phyloP scores from a whole-genome alignment of 2,113 vertebrate genomes.

The Menidia beryllina region DNA sequence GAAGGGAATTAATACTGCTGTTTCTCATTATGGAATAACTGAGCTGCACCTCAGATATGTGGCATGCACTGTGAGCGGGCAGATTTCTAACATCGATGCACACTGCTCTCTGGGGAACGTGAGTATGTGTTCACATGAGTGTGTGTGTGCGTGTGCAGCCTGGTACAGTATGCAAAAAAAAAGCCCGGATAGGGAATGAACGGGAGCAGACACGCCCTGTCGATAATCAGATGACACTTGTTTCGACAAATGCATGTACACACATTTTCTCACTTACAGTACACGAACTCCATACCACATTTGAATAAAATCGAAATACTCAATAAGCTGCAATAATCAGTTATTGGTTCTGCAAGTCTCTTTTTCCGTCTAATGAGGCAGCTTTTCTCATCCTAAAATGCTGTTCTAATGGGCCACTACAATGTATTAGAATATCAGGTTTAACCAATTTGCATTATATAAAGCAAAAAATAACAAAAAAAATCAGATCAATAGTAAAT shows the following conservation, averaged over 20 bases:
- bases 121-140: constrained; percentile 13
- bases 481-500: too few relatives aligned
- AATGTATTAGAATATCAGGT: too few relatives aligned
- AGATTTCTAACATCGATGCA: constrained; percentile 41
- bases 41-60: constrained; percentile 24
- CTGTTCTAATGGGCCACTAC: background rate
- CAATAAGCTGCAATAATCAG: constrained; percentile 36
- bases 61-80: constrained; percentile 4
- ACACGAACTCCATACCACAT: constrained; percentile 37
- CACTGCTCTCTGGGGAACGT: background rate
- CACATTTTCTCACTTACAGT: constrained; percentile 29
- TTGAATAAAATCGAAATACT: constrained; percentile 43
- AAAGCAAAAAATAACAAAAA: background rate
- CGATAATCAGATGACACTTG: background rate
- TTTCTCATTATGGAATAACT: constrained; percentile 81
- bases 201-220: constrained; percentile 25
- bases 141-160: constrained; percentile 26
- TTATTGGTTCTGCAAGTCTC: constrained; percentile 29
- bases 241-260: constrained; percentile 26
- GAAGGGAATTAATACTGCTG: constrained; percentile 79
- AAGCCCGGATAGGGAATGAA: constrained; percentile 10
- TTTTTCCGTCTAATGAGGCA: background rate
- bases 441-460: background rate
- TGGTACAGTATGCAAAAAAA: constrained; percentile 10
- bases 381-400: background rate